Base-by-base conservation (phyloP, 2,888 invertebrate species). In the Tenodera sinensis region DNA sequence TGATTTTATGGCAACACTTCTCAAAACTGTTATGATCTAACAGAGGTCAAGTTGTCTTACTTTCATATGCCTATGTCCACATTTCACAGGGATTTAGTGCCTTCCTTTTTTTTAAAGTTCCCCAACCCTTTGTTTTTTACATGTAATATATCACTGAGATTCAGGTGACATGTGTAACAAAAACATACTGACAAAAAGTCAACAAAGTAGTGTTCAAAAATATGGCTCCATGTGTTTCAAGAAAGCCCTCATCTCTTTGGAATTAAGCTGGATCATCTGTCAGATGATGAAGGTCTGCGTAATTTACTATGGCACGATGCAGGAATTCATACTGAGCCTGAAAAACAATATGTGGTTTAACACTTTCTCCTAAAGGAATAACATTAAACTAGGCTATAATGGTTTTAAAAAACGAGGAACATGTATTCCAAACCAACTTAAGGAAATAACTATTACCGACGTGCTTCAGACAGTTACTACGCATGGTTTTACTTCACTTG, bases 261-360 rank as follows among this genome's bases (percentile, higher is more conserved):
- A 71, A 71, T 71, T 83, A 89, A 47, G 89, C 88, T 81, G 85
- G 88, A 42, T 89, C 89, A 28, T 88, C 89, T 88, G 96, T 95
- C 91, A 97, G 94, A 93, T 97, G 97, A 94, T 97, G 97, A 91
- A 98, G 95, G 93, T 98, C 97, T 91, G 97, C 96, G 93, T 98
- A 98, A 94, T 97, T 97, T 91, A 97, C 95, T 93, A 98, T 97
- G 93, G 97, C 98, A 94, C 98, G 97, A 94, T 98, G 97, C 92
- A 98, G 95, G 94, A 98, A 98, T 95, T 98, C 98, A 94, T 98
- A 98, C 94, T 98, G 98, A 93, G 97, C 96, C 98, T 98, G 94
- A 54, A 95, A 95, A 90, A 87, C 89, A 88, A 90, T 34, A 42
- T 9, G 42, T 9, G 1, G 12, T 42, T 42, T 42, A 42, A 42